Percentiles rank a stretch among this genome's conserved stretches.
Conservation (phyloP, 2,113 vertebrate genomes). For the Aepyceros melampus region DNA sequence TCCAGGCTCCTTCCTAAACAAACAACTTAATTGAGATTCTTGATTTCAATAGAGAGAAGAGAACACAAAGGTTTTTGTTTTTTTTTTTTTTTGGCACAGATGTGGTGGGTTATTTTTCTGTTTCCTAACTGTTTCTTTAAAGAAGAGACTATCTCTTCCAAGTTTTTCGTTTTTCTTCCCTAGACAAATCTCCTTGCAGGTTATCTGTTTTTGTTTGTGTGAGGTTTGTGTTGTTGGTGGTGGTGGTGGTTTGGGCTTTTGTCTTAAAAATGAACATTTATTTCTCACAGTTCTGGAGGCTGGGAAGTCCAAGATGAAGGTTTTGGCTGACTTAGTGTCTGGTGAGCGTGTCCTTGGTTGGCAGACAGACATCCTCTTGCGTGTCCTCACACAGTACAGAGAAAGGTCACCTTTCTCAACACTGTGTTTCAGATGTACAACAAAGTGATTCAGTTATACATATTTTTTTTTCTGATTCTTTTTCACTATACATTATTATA, state of each 20-base stretch:
- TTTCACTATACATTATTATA: not conserved
- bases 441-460: not conserved
- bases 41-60: not conserved
- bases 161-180: not conserved
- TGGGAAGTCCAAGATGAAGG: not conserved
- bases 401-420: not conserved
- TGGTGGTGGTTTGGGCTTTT: not conserved
- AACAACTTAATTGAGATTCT: not conserved
- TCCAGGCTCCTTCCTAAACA: not conserved
- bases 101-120: not conserved
- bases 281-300: not conserved
- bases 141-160: not conserved
- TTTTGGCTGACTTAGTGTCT: not conserved
- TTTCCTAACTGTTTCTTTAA: not conserved
- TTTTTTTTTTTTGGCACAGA: not conserved
- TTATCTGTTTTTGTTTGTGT: not conserved
- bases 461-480: not conserved
- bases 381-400: not conserved
- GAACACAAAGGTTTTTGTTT: not conserved
- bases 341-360: not conserved
- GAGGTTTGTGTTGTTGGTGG: fast-evolving
- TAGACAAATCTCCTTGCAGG: not conserved
- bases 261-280: not conserved
- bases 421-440: not conserved
- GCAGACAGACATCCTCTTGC: not conserved